Base-by-base conservation (phyloP, 2,797 vertebrate species). In the Intellagama lesueurii region DNA sequence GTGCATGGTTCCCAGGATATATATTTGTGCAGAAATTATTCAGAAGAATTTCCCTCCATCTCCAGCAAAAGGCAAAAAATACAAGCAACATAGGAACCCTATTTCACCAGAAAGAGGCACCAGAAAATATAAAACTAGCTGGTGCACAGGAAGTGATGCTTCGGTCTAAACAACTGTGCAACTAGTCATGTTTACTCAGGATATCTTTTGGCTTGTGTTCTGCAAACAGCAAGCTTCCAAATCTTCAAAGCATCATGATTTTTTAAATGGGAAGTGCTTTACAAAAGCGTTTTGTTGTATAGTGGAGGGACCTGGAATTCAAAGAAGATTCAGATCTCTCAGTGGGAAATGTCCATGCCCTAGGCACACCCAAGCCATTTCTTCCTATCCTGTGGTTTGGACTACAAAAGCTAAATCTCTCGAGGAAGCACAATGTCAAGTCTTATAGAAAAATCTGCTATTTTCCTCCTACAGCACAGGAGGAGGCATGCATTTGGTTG, bases 1-100 rank as follows among this genome's bases (percentile, higher is more conserved):
- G 77, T 76, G 85, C 76, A 84, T 4, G 88, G 1, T 90, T 24
- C 44, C 85, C 89, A 87, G 89, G 9, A 17, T 72, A 19, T 3
- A 3, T 28, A 9, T 52, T 93, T 32, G 19, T 60, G 84, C 81
- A 35, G 14, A 81, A 73, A 69, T 69, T 66, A 40, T 69, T 83
- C 26, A 56, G 52, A 11, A 56, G 52, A 14, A 64, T 75, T 75
- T 22, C 32, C 17, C 16, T n/a, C 17, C 1, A 11, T 72, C n/a
- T n/a, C 28, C 28, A 30, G 30, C 56, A 56, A 60, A 82, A 82
- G 64, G 24, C 14, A 66, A 60, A 64, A 22, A 49, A 17, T 4
- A 8, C 40, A 69, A 6, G 19, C 28, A n/a, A 52, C 49, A 49
- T 5, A 30, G 44, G 16, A 12, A 40, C 26, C 3, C 0, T 28